Conservation (phyloP, 2,797 vertebrate genomes). For the Premnoplex brunnescens region DNA sequence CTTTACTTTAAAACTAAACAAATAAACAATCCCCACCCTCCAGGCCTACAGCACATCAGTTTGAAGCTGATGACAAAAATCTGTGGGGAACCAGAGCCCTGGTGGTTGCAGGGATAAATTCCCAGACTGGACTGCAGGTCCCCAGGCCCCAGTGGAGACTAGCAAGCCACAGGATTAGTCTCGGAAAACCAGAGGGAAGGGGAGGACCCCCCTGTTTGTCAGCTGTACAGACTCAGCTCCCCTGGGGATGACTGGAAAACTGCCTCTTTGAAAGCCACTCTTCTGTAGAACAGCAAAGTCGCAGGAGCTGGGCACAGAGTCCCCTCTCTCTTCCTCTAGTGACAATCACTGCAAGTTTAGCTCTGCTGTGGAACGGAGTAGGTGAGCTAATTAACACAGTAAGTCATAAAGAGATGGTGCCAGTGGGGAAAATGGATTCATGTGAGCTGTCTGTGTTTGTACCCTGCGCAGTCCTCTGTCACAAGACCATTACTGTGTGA, state of each 20-base stretch:
- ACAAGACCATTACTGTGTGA: neutral
- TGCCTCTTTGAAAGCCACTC: neutral
- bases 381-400: neutral
- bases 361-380: accelerated
- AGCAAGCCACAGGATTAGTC: neutral
- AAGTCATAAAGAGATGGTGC: neutral
- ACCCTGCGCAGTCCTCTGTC: neutral
- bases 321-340: neutral
- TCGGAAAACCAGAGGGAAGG: neutral
- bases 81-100: neutral
- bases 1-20: neutral
- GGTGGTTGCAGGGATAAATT: neutral
- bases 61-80: neutral
- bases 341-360: neutral
- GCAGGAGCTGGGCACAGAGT: neutral
- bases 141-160: neutral
- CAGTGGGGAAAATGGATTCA: constrained; percentile 9
- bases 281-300: neutral
- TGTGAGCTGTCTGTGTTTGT: neutral
- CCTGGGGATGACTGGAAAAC: neutral
- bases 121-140: neutral
- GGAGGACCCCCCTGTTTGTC: neutral
- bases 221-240: neutral
- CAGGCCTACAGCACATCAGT: neutral
- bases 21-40: neutral